Percentiles rank a stretch among this genome's conserved stretches.
phyloP scores from a whole-genome alignment of 1,140 invertebrate genomes.

The Trialeurodes vaporariorum region DNA sequence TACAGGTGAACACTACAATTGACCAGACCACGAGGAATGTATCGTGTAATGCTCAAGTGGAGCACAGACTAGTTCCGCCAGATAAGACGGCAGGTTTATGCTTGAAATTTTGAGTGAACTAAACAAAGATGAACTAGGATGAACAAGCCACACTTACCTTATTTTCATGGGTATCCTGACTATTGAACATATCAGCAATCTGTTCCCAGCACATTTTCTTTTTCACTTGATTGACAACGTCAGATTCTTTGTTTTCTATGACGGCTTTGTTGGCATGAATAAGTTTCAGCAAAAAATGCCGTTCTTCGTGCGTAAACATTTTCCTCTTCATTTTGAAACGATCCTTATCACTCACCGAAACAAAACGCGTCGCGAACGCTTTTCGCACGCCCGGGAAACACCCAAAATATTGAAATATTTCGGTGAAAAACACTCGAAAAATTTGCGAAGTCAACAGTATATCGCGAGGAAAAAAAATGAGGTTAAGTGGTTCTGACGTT shows the following conservation, averaged over 20 bases:
- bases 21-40: too few species aligned
- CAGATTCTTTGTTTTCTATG: background rate
- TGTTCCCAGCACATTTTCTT: background rate
- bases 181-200: background rate
- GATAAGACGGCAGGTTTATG: too few species aligned
- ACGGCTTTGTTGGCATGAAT: background rate
- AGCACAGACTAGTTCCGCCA: too few species aligned
- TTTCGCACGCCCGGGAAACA: too few species aligned
- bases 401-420: background rate
- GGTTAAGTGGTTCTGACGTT: background rate
- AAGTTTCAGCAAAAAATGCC: background rate
- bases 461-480: background rate
- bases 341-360: too few species aligned
- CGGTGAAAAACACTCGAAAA: background rate
- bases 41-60: too few species aligned
- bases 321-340: background rate
- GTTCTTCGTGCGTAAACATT: background rate
- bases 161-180: background rate
- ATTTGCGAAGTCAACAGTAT: too few species aligned
- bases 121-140: too few species aligned
- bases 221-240: background rate
- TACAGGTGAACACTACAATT: too few species aligned
- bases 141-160: too few species aligned
- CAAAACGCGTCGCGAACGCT: too few species aligned
- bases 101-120: too few species aligned